These are phyloP conservation scores for Zelleria hepariella DNA, from an alignment of 2,888 invertebrate species.

Conservation along the genomic window DNA sequence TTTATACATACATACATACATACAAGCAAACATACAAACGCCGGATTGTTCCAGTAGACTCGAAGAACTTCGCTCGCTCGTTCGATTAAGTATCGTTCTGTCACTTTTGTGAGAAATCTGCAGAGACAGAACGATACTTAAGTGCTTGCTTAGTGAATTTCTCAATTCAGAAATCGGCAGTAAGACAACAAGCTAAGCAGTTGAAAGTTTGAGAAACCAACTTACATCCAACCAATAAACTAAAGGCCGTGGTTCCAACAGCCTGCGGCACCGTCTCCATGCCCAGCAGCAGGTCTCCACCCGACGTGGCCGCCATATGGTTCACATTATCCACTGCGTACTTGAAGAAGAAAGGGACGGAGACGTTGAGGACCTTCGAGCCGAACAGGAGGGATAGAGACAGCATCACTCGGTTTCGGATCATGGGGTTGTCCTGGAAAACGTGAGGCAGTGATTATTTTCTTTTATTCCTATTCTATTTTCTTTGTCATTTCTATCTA, in stretches of 20 bases:
- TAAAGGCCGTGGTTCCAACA: conserved; percentile 81
- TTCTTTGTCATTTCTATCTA: no score
- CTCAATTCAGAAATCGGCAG: neutral
- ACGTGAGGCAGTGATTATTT: neutral
- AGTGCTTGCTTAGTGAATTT: no score
- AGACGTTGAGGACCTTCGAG: conserved; percentile 90
- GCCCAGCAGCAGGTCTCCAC: conserved; percentile 72
- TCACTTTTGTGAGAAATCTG: no score
- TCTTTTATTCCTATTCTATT: no score
- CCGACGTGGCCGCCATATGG: conserved; percentile 49
- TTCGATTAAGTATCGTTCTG: no score
- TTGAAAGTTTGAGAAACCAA: no score
- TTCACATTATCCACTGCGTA: conserved; percentile 92
- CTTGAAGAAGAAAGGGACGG: conserved; percentile 97
- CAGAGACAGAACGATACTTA: no score
- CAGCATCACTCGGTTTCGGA: conserved; percentile 84
- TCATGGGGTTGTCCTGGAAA: conserved; percentile 79
- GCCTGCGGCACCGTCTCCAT: conserved; percentile 87
- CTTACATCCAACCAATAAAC: conserved; percentile 91
- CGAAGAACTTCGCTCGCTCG: no score
- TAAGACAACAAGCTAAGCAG: no score
- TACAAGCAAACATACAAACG: no score
- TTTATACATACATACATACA: no score
- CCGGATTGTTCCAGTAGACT: no score
- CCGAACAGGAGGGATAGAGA: conserved; percentile 85